Evolutionary conservation across 2,797 vertebrate genomes (phyloP).

Genomic region (Columba guinea): DNA sequence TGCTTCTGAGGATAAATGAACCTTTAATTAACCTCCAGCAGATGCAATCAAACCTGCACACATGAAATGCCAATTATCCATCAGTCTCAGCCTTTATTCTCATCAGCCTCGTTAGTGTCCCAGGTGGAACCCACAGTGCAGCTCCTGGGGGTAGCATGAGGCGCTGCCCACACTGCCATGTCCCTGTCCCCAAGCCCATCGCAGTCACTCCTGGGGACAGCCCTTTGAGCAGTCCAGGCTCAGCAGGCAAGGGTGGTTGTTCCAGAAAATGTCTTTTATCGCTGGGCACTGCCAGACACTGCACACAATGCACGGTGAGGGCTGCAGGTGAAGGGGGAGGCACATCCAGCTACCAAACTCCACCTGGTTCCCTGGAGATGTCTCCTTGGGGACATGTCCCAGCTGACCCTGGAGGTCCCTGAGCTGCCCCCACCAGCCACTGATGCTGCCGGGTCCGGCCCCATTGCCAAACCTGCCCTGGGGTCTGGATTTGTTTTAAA

Average conservation of each 20-base stretch:
- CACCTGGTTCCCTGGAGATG: background rate
- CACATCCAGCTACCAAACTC: background rate
- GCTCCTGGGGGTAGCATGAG: background rate
- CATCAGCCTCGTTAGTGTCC: accelerated
- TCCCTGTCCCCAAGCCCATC: background rate
- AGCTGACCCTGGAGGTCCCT: background rate
- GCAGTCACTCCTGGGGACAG: accelerated
- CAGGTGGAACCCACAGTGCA: background rate
- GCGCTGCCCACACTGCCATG: background rate
- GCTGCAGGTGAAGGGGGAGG: background rate
- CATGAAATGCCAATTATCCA: background rate
- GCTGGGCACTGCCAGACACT: background rate
- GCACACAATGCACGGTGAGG: accelerated
- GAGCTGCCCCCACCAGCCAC: background rate
- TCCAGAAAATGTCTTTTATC: background rate
- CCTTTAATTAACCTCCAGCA: background rate
- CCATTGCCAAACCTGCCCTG: background rate
- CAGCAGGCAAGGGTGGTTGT: background rate
- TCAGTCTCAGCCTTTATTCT: accelerated
- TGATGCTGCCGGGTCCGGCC: background rate
- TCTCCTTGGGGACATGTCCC: background rate
- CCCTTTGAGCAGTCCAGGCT: background rate
- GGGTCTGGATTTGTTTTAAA: background rate
- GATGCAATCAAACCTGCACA: background rate
- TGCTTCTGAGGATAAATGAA: background rate